Evolutionary conservation across 2,113 vertebrate genomes (phyloP), one percentile per base, ranked within the genome.

Genomic region (Chaetura pelagica): DNA sequence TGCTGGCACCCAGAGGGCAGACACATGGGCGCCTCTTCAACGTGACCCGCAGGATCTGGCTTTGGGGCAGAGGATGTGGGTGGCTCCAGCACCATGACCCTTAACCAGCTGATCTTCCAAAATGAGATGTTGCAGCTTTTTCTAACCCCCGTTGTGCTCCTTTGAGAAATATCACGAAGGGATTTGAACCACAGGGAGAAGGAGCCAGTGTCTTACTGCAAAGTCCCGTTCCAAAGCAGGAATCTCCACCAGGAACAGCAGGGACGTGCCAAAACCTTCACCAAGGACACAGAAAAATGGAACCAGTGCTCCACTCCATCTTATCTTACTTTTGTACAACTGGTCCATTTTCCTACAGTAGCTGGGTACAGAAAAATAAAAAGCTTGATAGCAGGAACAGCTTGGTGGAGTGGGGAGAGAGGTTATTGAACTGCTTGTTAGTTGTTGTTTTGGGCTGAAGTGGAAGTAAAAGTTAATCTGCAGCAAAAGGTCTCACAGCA

Each of bases 391-490:
- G 46, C 38, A 90, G 19, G 27, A 94, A 52, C 83, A 93, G 34
- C 89, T 91, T 84, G 58, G 38, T 75, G 77, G 62, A 84, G 24
- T 78, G 32, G 15, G n/a, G 71, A 93, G n/a, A 35, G 73, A 85
- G 34, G 64, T 88, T 96, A 77, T 42, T 90, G 87, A 90, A 63
- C 54, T 93, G 66, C 72, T 82, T 86, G 44, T 85, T 93, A 84
- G 78, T 64, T 84, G 22, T 18, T 49, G 1, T 34, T 42, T 95
- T 89, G 84, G 57, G 7, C 42, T 84, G 87, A 87, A 97, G 61
- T 84, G 64, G 59, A 92, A 83, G 20, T 85, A 79, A 85, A 92
- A 95, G 79, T 69, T 93, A 94, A 91, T 94, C 74, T 81, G 55
- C 8, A 7, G 66, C 40, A 75, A 91, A 96, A 91, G 79, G 91